A percentile compares a stretch with the other conserved stretches of the same genome.
Evolutionary conservation across 1,140 invertebrate species (phyloP).

Genomic region (Bombus sylvicola): DNA sequence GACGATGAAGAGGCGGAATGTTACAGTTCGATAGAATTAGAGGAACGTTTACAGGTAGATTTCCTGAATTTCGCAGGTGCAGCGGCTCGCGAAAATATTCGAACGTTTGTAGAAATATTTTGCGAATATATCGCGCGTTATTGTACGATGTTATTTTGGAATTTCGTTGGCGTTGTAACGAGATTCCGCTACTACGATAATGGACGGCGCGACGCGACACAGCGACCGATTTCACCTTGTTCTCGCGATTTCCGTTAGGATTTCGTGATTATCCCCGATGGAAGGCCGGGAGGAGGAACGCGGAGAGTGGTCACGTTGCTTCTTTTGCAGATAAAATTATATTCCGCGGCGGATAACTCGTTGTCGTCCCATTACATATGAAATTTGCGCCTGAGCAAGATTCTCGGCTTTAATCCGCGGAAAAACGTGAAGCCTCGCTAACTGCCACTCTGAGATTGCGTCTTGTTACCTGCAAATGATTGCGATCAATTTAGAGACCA

Average conservation of each 20-base stretch:
- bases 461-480: not conserved
- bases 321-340: conserved; percentile 17
- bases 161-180: no score
- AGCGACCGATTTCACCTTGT: not conserved
- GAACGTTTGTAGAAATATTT: no score
- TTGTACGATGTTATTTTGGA: no score
- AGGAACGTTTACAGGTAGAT: no score
- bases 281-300: conserved; percentile 3
- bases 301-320: conserved; percentile 14
- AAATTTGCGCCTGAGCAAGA: not conserved
- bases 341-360: conserved; percentile 4
- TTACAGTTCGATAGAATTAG: no score
- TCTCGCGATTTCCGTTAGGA: not conserved
- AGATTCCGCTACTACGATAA: not conserved
- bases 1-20: no score
- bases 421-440: conserved; percentile 8
- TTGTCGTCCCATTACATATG: not conserved
- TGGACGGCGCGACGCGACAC: not conserved
- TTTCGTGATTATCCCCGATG: not conserved
- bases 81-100: no score
- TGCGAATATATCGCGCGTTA: no score
- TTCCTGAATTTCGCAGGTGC: no score
- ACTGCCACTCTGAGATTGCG: not conserved
- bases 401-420: not conserved
- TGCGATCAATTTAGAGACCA: not conserved